Conservation (phyloP, 2,113 vertebrate genomes). For the Caretta caretta region DNA sequence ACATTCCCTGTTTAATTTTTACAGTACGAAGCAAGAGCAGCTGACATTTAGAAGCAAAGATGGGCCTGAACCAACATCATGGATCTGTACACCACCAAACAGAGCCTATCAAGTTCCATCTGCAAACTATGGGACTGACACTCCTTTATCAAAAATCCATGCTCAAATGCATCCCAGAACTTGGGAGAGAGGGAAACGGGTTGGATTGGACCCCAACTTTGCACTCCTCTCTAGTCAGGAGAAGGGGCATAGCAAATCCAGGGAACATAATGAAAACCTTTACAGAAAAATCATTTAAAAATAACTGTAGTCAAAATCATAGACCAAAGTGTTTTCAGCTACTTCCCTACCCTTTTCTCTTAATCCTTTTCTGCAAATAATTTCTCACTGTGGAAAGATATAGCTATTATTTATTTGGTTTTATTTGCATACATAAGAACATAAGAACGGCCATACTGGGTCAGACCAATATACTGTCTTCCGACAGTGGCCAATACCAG, state of each 20-base stretch:
- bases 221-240: background rate
- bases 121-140: rapidly evolving
- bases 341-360: background rate
- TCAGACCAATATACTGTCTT: too few species aligned
- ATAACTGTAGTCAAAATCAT: background rate
- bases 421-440: background rate
- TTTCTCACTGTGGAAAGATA: background rate
- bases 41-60: constrained; percentile 64
- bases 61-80: constrained; percentile 22
- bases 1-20: constrained; percentile 59
- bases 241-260: background rate
- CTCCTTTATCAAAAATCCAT: constrained; percentile 16
- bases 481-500: too few species aligned
- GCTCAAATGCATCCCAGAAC: background rate
- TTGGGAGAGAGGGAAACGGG: background rate
- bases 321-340: background rate
- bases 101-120: constrained; percentile 5
- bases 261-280: background rate
- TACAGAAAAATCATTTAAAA: background rate
- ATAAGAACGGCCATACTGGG: too few species aligned
- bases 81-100: background rate
- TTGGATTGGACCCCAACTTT: background rate
- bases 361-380: background rate
- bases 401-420: background rate
- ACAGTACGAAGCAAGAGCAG: constrained; percentile 59